Conservation (phyloP, 2,888 invertebrate genomes). For the Disparrhopalites patrizii region DNA sequence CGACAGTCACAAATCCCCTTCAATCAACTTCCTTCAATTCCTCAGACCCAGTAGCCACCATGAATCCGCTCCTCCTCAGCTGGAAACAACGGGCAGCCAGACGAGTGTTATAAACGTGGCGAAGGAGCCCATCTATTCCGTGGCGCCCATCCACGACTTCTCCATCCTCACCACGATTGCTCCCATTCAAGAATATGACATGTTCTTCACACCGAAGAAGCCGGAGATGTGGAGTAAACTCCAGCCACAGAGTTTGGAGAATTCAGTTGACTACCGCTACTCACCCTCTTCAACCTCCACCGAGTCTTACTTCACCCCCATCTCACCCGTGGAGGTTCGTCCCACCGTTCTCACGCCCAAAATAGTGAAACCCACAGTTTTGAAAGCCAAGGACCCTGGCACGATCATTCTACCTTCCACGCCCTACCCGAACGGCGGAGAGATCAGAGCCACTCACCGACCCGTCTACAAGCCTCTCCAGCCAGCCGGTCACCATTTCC, state of each 20-base stretch:
- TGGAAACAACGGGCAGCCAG: too few relatives aligned
- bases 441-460: slow-evolving; percentile 22
- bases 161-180: slow-evolving; percentile 23
- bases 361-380: not conserved
- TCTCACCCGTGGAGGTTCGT: not conserved
- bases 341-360: not conserved
- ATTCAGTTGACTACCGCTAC: slow-evolving; percentile 1
- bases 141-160: slow-evolving; percentile 32
- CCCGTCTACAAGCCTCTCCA: slow-evolving; percentile 7
- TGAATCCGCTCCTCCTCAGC: too few relatives aligned
- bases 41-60: slow-evolving; percentile 2
- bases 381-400: not conserved
- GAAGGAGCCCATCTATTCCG: slow-evolving; percentile 16
- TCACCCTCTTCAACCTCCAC: slow-evolving; percentile 11
- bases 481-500: slow-evolving; percentile 1
- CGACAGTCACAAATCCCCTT: slow-evolving; percentile 23
- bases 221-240: slow-evolving; percentile 21
- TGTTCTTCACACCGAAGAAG: slow-evolving; percentile 4
- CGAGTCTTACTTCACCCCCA: not conserved
- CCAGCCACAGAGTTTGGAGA: not conserved
- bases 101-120: too few relatives aligned
- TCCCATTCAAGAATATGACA: slow-evolving; percentile 29
- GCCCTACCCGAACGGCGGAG: not conserved
- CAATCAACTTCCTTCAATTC: slow-evolving; percentile 20
- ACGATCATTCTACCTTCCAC: not conserved